These are phyloP conservation scores for Scrobipalpa costella DNA, from an alignment of 2,888 invertebrate species.

Conservation along the genomic window DNA sequence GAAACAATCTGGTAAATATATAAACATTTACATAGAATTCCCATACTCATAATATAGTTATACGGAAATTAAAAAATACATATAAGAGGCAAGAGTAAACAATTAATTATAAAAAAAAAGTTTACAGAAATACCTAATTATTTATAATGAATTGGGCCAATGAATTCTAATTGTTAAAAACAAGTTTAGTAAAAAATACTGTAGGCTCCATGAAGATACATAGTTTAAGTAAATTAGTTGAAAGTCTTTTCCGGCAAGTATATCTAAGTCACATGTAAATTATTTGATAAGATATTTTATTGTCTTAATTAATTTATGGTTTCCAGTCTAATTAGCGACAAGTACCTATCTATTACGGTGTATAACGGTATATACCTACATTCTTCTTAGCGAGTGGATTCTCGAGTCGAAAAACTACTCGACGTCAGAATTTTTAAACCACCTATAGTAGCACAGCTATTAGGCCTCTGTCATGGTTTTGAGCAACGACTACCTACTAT, in stretches of 20 bases:
- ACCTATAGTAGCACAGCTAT: no score
- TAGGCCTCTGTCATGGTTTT: no score
- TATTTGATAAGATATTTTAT: slow-evolving; percentile 17
- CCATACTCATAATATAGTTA: no score
- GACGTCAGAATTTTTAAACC: no score
- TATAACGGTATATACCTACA: neutral
- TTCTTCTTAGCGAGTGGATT: no score
- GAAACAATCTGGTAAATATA: no score
- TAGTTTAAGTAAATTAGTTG: slow-evolving; percentile 42
- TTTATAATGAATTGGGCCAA: neutral
- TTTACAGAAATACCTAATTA: no score
- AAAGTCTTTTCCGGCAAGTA: slow-evolving; percentile 36
- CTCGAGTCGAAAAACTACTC: no score
- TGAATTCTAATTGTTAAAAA: slow-evolving; percentile 16
- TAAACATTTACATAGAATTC: no score
- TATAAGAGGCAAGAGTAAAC: no score
- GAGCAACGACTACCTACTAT: no score
- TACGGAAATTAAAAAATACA: no score
- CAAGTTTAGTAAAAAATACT: slow-evolving; percentile 20
- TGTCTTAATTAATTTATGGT: neutral
- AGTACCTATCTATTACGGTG: neutral
- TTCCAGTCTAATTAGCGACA: neutral
- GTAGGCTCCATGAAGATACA: slow-evolving; percentile 31
- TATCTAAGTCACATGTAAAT: slow-evolving; percentile 36
- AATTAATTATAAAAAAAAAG: neutral